These are phyloP conservation scores for Tetranychus cinnabarinus DNA, from an alignment of 1,140 invertebrate genomes.

Conservation along the genomic window DNA sequence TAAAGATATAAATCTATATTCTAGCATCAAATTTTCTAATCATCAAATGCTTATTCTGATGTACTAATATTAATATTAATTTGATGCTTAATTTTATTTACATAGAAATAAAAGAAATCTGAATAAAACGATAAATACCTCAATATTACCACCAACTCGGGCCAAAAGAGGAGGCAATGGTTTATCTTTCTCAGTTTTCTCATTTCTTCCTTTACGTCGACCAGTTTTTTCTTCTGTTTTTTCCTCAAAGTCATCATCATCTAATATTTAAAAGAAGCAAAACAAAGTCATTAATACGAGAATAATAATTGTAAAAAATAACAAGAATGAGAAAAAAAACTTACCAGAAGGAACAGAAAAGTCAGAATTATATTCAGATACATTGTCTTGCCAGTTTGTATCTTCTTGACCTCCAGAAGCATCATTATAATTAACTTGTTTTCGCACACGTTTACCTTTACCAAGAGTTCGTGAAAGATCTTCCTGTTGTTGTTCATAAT, in stretches of 20 bases:
- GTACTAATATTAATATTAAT: too few species aligned
- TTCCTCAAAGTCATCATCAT: conserved; percentile 90
- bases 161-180: conserved; percentile 85
- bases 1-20: neutral
- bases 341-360: conserved; percentile 52
- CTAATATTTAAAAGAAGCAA: conserved; percentile 18
- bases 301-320: neutral
- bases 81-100: too few species aligned
- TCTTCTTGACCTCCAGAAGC: conserved; percentile 52
- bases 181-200: conserved; percentile 64
- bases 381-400: conserved; percentile 88
- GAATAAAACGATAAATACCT: conserved; percentile 30
- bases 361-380: conserved; percentile 91
- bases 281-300: neutral
- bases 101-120: neutral
- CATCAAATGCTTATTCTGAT: neutral
- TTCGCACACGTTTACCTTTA: conserved; percentile 66
- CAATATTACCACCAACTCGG: conserved; percentile 89
- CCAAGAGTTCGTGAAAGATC: conserved; percentile 60
- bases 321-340: conserved; percentile 1
- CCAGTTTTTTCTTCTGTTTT: conserved; percentile 51
- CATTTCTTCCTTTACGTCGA: conserved; percentile 44
- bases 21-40: neutral
- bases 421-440: conserved; percentile 94
- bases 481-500: conserved; percentile 98